These are phyloP conservation scores for Rhagologus leucostigma DNA, from an alignment of 2,113 vertebrate genomes.

Conservation along the genomic window DNA sequence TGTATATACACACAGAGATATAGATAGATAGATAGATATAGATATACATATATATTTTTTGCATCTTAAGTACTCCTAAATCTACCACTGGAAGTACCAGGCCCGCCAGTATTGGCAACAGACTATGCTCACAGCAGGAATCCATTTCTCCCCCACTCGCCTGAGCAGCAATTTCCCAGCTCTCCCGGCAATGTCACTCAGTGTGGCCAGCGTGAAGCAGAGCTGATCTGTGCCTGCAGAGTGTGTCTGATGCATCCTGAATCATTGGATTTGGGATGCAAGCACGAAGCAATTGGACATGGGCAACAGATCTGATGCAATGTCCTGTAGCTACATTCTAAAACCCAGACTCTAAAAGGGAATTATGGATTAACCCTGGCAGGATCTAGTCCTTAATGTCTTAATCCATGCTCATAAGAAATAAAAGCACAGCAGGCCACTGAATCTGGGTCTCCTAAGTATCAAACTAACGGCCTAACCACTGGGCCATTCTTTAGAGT, in stretches of 20 bases:
- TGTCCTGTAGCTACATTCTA: slow-evolving; percentile 30
- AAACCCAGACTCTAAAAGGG: slow-evolving; percentile 19
- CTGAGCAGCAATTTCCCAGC: not conserved
- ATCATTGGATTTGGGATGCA: slow-evolving; percentile 43
- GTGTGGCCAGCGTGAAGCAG: not conserved
- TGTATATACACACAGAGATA: fast-evolving
- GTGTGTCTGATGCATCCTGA: slow-evolving; percentile 40
- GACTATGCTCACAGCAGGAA: not conserved
- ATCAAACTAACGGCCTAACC: not conserved
- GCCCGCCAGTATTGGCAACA: not conserved
- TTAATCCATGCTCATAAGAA: slow-evolving; percentile 44
- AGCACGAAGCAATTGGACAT: slow-evolving; percentile 51
- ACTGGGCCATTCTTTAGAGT: not conserved
- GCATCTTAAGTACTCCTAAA: not conserved
- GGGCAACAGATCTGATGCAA: slow-evolving; percentile 34
- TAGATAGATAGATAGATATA: not conserved
- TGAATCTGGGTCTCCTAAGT: not conserved
- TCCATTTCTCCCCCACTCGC: fast-evolving
- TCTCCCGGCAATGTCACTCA: not conserved
- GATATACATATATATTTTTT: not conserved
- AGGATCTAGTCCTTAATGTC: slow-evolving; percentile 36
- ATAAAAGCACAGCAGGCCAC: slow-evolving; percentile 16
- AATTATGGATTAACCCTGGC: slow-evolving; percentile 44
- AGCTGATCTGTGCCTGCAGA: slow-evolving; percentile 20
- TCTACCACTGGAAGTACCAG: not conserved